Conservation (phyloP, 1,140 invertebrate species). For the Elymnias hypermnestra region DNA sequence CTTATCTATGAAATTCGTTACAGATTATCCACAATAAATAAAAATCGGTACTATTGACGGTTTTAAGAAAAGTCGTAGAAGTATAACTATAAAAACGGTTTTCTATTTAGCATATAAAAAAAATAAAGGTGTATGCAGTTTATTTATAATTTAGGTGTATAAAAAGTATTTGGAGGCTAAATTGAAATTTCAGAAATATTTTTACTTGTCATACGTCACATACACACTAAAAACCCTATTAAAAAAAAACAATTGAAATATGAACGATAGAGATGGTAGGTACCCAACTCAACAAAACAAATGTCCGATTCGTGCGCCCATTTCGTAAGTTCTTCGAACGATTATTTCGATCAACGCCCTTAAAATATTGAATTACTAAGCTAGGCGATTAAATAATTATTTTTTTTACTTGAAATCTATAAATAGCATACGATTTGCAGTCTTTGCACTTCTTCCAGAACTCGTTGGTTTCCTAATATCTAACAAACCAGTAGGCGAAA, state of each 20-base stretch:
- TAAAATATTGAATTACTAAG: conserved; percentile 27
- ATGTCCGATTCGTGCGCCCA: conserved; percentile 75
- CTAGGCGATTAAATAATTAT: conserved; percentile 28
- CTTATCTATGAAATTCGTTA: too few species aligned
- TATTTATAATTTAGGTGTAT: too few species aligned
- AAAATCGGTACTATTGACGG: too few species aligned
- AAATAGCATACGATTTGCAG: conserved; percentile 28
- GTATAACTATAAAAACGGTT: too few species aligned
- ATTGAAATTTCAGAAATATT: too few species aligned
- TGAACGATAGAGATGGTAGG: conserved; percentile 27
- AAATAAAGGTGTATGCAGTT: too few species aligned
- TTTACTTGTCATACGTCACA: background rate
- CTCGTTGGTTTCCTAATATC: conserved; percentile 39
- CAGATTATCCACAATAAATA: too few species aligned
- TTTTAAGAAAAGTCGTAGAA: too few species aligned
- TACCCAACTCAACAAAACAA: conserved; percentile 72
- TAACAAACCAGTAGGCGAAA: conserved; percentile 48
- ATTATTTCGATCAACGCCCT: conserved; percentile 60
- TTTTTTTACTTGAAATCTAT: conserved; percentile 24
- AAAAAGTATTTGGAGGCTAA: too few species aligned
- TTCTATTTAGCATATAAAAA: too few species aligned
- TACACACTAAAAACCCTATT: background rate
- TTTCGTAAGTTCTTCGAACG: conserved; percentile 72
- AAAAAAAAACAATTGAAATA: conserved; percentile 39
- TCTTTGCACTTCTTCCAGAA: conserved; percentile 33